Conservation (phyloP, 2,113 vertebrate species). For the Catharus fuscescens region DNA sequence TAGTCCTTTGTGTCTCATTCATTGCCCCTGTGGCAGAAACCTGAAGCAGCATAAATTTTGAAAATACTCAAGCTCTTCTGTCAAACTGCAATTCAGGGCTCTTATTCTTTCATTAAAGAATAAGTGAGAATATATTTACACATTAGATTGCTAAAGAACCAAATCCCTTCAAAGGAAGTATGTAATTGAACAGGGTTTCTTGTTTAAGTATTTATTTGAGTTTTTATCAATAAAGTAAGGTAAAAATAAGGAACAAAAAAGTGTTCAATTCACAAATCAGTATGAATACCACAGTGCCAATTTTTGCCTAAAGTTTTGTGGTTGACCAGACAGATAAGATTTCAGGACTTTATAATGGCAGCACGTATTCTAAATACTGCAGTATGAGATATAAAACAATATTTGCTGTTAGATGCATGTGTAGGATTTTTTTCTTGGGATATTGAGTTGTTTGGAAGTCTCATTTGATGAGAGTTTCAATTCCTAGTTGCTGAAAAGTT, state of each 20-base stretch:
- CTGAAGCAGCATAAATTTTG: not conserved
- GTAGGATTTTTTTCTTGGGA: not conserved
- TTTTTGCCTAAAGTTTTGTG: not conserved
- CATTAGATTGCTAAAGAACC: not conserved
- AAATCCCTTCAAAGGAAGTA: not conserved
- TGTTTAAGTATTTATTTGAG: not conserved
- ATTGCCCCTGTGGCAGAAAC: not conserved
- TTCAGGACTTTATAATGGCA: not conserved
- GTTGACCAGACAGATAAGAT: not conserved
- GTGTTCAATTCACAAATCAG: not conserved
- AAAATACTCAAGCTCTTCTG: not conserved
- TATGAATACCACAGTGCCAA: accelerated
- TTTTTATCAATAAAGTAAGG: not conserved
- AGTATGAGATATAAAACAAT: not conserved
- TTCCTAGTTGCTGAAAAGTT: not conserved
- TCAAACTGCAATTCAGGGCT: not conserved
- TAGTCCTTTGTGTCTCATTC: not conserved
- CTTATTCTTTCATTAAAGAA: not conserved
- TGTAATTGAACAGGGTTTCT: not conserved
- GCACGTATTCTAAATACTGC: not conserved
- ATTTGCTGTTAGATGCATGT: not conserved
- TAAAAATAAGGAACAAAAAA: not conserved
- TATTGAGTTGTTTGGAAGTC: not conserved
- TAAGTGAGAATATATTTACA: not conserved
- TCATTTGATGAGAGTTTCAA: not conserved